These are phyloP conservation scores for Lamellibrachia luymesi DNA, from an alignment of 1,140 invertebrate genomes.

Conservation along the genomic window DNA sequence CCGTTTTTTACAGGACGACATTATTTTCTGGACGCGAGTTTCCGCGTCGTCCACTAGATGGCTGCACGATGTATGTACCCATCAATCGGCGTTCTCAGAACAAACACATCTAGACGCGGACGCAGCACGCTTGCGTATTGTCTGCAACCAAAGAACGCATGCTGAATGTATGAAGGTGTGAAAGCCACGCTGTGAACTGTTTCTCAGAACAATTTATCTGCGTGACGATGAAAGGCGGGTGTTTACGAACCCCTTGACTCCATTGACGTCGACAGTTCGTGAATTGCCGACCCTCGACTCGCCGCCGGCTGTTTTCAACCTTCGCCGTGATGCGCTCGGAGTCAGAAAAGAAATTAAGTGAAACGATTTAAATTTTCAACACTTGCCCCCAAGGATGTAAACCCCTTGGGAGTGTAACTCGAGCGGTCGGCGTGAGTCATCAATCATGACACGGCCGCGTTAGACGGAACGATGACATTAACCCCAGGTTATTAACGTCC, in stretches of 20 bases:
- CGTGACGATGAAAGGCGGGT: not conserved
- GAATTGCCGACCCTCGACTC: not conserved
- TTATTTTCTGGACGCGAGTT: not conserved
- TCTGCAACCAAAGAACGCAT: not conserved
- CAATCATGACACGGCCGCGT: not conserved
- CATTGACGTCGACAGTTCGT: not conserved
- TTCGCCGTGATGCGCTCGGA: not conserved
- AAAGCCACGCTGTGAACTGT: not conserved
- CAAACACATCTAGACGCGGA: not conserved
- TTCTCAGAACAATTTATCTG: not conserved
- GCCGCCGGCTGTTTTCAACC: not conserved
- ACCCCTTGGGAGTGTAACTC: not conserved
- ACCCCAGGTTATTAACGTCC: not conserved
- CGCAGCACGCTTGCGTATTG: not conserved
- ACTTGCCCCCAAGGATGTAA: not conserved
- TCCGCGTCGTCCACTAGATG: not conserved
- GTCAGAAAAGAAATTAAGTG: slow-evolving; percentile 4
- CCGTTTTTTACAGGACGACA: not conserved
- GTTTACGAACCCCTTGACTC: not conserved
- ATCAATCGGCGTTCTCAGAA: not conserved
- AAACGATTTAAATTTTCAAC: slow-evolving; percentile 6
- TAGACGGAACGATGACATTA: not conserved
- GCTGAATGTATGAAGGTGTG: not conserved
- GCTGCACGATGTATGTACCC: not conserved
- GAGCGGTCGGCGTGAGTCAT: not conserved